Evolutionary conservation across 2,888 invertebrate species (phyloP), one percentile per base, ranked within the genome.

Genomic region (Minunthozetes semirufus): DNA sequence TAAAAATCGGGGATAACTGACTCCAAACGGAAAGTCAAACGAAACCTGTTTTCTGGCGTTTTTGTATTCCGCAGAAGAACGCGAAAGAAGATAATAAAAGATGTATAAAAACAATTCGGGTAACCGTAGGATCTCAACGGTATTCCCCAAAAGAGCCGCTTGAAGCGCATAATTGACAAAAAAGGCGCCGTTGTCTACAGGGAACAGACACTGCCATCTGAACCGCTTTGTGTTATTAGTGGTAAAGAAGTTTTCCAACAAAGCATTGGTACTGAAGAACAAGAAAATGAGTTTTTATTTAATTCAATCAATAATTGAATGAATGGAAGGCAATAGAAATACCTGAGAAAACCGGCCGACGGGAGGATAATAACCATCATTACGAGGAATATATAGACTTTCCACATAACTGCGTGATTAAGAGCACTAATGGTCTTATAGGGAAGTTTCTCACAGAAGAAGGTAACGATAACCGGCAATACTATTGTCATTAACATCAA

Each of bases 151-250:
- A 79, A 97, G 89, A 29, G 92, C 90, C 11, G 95, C 92, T 0
- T 96, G 95, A 79, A 94, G 94, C 13, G 96, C 89, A 83, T 96
- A 97, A 84, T 97, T 97, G 27, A 97, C 93, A 84, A 96, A 97
- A 82, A 97, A 91, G 5, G 96, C 95, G 79, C 95, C 96, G 85
- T 95, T 94, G 83, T 95, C 95, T 0, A 94, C 92, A 78, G 95
- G 85, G 83, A 96, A 97, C 74, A 97, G 89, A 83, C 97, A 97
- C 38, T 77, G 38, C 77, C 77, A 77, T 27, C 73, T 70, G 27
- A 77, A 77, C 13, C 66, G 27, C 15, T 72, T 38, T 13, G 53
- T 59, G 9, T n/a, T 13, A 25, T 71, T 72, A 3, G 53, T 48
- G 6, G 63, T 46, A 25, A 77, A 71, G 17, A 70, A 19, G 50